A percentile compares a stretch with the other conserved stretches of the same genome.
These are phyloP conservation scores for Panthera leo DNA, from an alignment of 2,113 vertebrate species.

Conservation along the genomic window DNA sequence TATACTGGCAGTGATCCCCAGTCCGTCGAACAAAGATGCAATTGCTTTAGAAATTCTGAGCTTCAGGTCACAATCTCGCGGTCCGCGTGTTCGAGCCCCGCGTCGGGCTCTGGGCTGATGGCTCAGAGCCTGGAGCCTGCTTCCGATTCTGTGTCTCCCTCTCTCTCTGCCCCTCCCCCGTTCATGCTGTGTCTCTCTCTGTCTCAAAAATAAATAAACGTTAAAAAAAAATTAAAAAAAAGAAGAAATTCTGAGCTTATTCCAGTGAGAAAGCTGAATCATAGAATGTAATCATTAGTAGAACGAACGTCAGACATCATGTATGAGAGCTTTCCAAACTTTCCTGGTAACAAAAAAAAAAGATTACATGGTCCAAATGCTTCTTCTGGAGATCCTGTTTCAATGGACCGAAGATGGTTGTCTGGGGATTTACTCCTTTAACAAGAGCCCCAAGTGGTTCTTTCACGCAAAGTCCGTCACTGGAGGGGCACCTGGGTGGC, in stretches of 20 bases:
- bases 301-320: background rate
- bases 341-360: background rate
- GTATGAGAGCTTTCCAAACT: background rate
- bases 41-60: constrained; percentile 9
- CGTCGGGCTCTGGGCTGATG: too few species aligned
- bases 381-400: background rate
- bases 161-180: too few species aligned
- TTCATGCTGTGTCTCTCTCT: too few species aligned
- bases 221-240: too few species aligned
- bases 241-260: background rate
- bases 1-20: background rate
- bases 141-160: too few species aligned
- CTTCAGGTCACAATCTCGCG: background rate
- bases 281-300: background rate
- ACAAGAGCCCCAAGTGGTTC: background rate
- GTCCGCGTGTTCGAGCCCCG: too few species aligned
- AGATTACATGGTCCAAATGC: background rate
- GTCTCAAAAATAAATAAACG: too few species aligned
- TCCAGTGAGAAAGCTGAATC: background rate
- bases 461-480: background rate
- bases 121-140: too few species aligned
- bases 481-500: too few species aligned
- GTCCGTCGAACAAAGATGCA: background rate
- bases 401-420: background rate
- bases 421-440: background rate